phyloP scores from a whole-genome alignment of 1,140 invertebrate genomes.

The Drosophila ficusphila region DNA sequence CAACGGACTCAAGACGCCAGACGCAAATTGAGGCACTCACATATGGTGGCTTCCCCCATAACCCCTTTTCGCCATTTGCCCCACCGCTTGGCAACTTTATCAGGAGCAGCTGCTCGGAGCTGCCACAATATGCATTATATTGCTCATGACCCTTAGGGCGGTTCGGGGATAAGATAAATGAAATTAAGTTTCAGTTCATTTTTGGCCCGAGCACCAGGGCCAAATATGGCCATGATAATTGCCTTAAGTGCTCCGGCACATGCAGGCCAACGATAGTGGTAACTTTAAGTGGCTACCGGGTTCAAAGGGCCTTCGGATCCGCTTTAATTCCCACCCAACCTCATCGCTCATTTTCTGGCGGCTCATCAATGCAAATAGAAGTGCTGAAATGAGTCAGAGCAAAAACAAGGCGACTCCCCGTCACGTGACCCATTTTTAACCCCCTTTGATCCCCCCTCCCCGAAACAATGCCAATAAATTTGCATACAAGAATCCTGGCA shows the following conservation, averaged over 20 bases:
- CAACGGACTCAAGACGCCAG: slow-evolving; percentile 16
- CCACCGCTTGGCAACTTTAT: slow-evolving; percentile 9
- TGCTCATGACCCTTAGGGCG: slow-evolving; percentile 64
- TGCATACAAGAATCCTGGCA: slow-evolving; percentile 64
- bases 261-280: slow-evolving; percentile 29
- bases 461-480: slow-evolving; percentile 70
- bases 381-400: slow-evolving; percentile 20
- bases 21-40: slow-evolving; percentile 43
- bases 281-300: slow-evolving; percentile 23
- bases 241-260: slow-evolving; percentile 46
- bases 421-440: slow-evolving; percentile 50
- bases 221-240: slow-evolving; percentile 54
- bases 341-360: slow-evolving; percentile 16
- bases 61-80: background rate
- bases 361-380: slow-evolving; percentile 42
- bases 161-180: slow-evolving; percentile 68
- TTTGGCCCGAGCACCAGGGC: slow-evolving; percentile 24
- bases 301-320: slow-evolving; percentile 20
- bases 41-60: slow-evolving; percentile 24
- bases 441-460: slow-evolving; percentile 14
- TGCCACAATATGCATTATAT: slow-evolving; percentile 66
- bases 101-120: slow-evolving; percentile 45
- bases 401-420: slow-evolving; percentile 4
- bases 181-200: slow-evolving; percentile 72
- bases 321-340: slow-evolving; percentile 16